Base-by-base conservation (phyloP, 2,113 vertebrate species). In the Pachypanchax playfairii region DNA sequence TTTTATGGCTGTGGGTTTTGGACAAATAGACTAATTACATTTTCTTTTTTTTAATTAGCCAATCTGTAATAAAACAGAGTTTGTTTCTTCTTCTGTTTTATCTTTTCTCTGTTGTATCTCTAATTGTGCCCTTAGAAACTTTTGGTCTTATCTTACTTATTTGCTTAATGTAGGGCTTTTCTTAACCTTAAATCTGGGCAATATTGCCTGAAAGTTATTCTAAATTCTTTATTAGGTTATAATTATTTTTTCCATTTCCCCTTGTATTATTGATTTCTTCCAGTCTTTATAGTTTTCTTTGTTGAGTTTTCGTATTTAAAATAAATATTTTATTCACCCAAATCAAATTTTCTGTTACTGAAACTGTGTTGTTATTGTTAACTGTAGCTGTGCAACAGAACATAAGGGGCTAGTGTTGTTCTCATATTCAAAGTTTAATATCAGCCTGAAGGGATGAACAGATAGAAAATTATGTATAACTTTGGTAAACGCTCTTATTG, bases 61-160 rank as follows among this genome's bases (percentile, higher is more conserved):
- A 11, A 36, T 33, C 14, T 15, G 18, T 41, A 36, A 44, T 21
- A 54, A 10, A 31, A 28, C 14, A 52, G 26, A 21, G 21, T 58
- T 6, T 29, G 13, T 33, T 42, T 18, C 20, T 5, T 54, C 10
- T 20, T 29, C 6, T 18, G 11, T 29, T 20, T 29, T 31, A 12
- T 29, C 52, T 6, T 21, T 8, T 22, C 12, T 39, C 36, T 53
- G 20, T 18, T 36, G n/a, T 22, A 26, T 44, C 66, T 67, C 14
- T 67, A 64, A 68, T 58, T 72, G 67, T 36, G 18, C 63, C 53
- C 53, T 64, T 26, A 46, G 57, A 71, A 80, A 49, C 20, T 63
- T 67, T 53, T 18, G 11, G 9, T 39, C 35, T 35, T 12, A n/a
- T n/a, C n/a, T n/a, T 33, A 12, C 42, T 46, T 18, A 20, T 38